Evolutionary conservation across 64 coral and sea anemone genomes (phyloP), one percentile per base, ranked within the genome.

Genomic region (Pachyseris speciosa): DNA sequence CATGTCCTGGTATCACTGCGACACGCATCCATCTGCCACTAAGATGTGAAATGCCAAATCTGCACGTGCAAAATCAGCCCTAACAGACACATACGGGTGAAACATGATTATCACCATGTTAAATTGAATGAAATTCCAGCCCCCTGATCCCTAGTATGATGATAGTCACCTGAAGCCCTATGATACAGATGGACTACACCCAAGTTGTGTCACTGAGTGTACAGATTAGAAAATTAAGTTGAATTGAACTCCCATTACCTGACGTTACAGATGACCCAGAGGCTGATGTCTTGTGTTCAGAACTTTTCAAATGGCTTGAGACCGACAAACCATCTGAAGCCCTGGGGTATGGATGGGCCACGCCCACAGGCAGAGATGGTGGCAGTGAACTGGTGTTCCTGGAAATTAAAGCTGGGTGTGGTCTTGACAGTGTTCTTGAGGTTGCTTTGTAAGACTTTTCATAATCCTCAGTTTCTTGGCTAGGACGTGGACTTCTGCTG

Each of bases 281-380:
- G 10, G 52, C 37, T 16, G 70, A 53, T 1, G 78, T 75, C 36
- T 58, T 92, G 7, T 84, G 71, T 57, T 92, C 78, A 37, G 41
- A 86, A 15, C 34, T 19, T 63, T 81, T 81, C 22, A 9, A 34
- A 81, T 40, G 77, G 22, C 29, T 81, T 24, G 53, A 76, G 29
- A 43, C 73, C 24, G 27, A 76, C 27, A 42, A 51, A 40, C 51
- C 33, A 61, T 81, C 77, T 40, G 77, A 81, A 13, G 77, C 83
- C 42, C 83, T 86, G 41, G 63, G 87, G 63, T 97, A 97, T 1
- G 95, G 95, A 50, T 87, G 95, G 12, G 95, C 95, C 28, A 97
- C 95, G 25, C 95, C 95, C 39, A 97, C 78, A 15, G 95, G 95
- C 47, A 97, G 86, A 13, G 86, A 89, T 0, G 95, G 95, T 9